Base-by-base conservation (phyloP, 2,888 invertebrate genomes). In the Panopea generosa region DNA sequence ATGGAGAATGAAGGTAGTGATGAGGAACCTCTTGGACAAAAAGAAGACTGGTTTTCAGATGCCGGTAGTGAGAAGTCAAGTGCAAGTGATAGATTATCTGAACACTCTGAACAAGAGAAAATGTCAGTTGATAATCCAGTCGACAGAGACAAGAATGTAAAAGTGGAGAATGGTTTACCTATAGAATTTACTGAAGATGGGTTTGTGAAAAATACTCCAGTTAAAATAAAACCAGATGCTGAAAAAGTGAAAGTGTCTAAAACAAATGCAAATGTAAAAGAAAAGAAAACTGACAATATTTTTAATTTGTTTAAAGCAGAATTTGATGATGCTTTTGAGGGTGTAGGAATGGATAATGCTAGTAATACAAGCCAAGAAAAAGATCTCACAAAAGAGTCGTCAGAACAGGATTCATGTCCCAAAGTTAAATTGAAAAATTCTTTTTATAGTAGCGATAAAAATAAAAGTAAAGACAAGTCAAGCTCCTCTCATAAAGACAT, bases 1-100 rank as follows among this genome's bases (percentile, higher is more conserved):
- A 73, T 62, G 53, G 81, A 84, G 18, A 77, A 72, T 14, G 68
- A 75, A 24, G 82, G 79, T 55, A 85, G 84, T 82, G 84, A 86
- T 50, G 84, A 83, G 11, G 84, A 79, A 16, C 63, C 72, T 22
- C 18, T 47, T 18, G 70, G 73, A 53, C 69, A 73, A 22, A 59
- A 73, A 33, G 69, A 71, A 7, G 67, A 68, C 27, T 73, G 67
- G 61, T 71, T 65, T 43, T 71, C 61, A 40, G 70, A 73, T 38
- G 75, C 73, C 52, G 76, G 66, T 29, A 73, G 79, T 69, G 76
- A 65, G 14, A 67, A 76, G 22, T 73, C 59, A 27, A 81, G 77
- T 65, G 69, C 52, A 11, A 75, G 49, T 77, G 69, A 62, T 1
- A 52, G 49, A 0, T 43, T 29, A 1, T 40, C 52, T n/a, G 33